Conservation (phyloP, 2,113 vertebrate genomes). For the Pholis gunnellus region DNA sequence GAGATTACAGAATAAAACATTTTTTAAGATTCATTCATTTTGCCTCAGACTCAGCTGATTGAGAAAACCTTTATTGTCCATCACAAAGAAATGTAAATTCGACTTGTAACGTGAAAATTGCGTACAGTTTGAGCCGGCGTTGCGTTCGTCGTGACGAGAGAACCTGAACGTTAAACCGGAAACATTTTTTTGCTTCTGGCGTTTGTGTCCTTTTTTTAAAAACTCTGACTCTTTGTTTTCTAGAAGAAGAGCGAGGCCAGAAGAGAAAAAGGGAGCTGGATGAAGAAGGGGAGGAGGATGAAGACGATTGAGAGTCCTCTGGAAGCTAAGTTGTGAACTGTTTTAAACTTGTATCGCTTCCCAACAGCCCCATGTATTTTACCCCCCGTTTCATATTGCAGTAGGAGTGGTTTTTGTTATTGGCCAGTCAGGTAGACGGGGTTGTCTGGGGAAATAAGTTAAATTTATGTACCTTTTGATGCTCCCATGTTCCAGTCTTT, state of each 20-base stretch:
- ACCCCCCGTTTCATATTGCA: slow-evolving; percentile 87
- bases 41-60: background rate
- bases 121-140: background rate
- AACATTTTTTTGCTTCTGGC: background rate
- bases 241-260: slow-evolving; percentile 91
- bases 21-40: background rate
- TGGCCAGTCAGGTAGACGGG: slow-evolving; percentile 76
- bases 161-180: slow-evolving; percentile 6
- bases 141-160: background rate
- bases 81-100: background rate
- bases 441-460: slow-evolving; percentile 58
- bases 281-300: slow-evolving; percentile 95
- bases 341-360: slow-evolving; percentile 89
- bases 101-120: background rate
- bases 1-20: background rate
- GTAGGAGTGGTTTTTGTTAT: slow-evolving; percentile 88
- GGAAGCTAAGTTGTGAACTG: slow-evolving; percentile 90
- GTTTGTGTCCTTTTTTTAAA: background rate
- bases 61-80: slow-evolving; percentile 30
- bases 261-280: slow-evolving; percentile 98
- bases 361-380: slow-evolving; percentile 68
- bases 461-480: slow-evolving; percentile 61
- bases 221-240: slow-evolving; percentile 19
- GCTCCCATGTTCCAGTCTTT: slow-evolving; percentile 66
- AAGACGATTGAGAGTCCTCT: slow-evolving; percentile 86